These are phyloP conservation scores for Periphyllus acericola DNA, from an alignment of 2,888 invertebrate genomes.

Conservation along the genomic window DNA sequence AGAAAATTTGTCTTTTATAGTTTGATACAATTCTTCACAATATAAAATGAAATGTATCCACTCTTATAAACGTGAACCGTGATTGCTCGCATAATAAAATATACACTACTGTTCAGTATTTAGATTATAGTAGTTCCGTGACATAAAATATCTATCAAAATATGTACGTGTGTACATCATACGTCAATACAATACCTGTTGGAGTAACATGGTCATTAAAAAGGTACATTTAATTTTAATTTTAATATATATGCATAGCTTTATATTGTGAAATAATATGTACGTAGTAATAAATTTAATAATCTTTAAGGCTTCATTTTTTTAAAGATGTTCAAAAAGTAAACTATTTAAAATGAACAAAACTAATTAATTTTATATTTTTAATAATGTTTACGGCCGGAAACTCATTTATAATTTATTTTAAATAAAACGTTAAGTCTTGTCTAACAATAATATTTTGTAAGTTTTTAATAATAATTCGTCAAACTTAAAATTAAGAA, in stretches of 20 bases:
- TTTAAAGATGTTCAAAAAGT: no score
- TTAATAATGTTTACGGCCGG: no score
- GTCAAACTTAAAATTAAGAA: no score
- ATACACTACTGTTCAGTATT: conserved; percentile 18
- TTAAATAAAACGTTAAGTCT: no score
- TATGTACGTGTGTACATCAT: background rate
- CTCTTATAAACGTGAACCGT: background rate
- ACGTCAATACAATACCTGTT: background rate
- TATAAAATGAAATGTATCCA: background rate
- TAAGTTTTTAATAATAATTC: no score
- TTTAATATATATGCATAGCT: background rate
- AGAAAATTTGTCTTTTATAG: conserved; percentile 22
- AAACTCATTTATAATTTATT: no score
- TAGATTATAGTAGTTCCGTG: conserved; percentile 4
- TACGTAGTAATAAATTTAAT: no score
- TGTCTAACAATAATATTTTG: no score
- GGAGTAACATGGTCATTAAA: background rate
- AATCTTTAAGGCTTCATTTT: no score
- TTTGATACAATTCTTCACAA: background rate
- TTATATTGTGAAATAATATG: no score
- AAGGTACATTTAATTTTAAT: conserved; percentile 19
- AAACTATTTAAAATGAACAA: no score
- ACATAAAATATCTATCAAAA: background rate
- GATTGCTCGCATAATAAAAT: background rate
- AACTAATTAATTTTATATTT: no score